phyloP scores from a whole-genome alignment of 2,113 vertebrate species.

The Microtus pennsylvanicus region DNA sequence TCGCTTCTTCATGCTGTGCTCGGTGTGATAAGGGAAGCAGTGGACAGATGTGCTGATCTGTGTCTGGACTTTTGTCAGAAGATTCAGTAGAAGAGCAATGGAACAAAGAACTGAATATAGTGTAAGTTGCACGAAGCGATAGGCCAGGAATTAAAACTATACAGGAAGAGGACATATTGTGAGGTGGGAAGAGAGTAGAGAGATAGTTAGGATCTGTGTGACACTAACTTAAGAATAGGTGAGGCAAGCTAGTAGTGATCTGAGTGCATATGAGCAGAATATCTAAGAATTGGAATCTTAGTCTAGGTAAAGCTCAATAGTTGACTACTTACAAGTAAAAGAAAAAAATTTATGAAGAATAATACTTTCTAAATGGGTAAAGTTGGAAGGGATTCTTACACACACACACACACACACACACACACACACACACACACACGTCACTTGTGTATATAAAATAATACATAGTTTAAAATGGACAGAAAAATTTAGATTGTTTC shows the following conservation, averaged over 20 bases:
- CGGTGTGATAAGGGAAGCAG: not conserved
- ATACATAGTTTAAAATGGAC: not conserved
- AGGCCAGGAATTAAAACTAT: not conserved
- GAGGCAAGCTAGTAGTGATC: not conserved
- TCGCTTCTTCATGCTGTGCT: not conserved
- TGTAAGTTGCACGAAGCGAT: slow-evolving; percentile 2
- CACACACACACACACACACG: not conserved
- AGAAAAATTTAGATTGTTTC: not conserved
- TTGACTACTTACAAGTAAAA: not conserved
- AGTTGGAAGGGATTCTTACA: not conserved
- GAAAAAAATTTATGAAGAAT: not conserved
- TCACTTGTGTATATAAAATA: not conserved
- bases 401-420: not conserved
- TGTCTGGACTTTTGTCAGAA: not conserved
- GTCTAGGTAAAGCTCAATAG: not conserved
- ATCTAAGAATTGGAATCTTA: not conserved
- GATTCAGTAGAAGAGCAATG: not conserved
- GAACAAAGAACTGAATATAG: not conserved
- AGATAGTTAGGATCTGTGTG: not conserved
- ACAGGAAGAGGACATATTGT: not conserved
- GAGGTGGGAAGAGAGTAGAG: not conserved
- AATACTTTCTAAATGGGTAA: not conserved
- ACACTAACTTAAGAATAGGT: not conserved
- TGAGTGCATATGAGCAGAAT: not conserved
- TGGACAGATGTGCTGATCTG: not conserved